Conservation (phyloP, 1,140 invertebrate species). For the Sminthurides bifidus region DNA sequence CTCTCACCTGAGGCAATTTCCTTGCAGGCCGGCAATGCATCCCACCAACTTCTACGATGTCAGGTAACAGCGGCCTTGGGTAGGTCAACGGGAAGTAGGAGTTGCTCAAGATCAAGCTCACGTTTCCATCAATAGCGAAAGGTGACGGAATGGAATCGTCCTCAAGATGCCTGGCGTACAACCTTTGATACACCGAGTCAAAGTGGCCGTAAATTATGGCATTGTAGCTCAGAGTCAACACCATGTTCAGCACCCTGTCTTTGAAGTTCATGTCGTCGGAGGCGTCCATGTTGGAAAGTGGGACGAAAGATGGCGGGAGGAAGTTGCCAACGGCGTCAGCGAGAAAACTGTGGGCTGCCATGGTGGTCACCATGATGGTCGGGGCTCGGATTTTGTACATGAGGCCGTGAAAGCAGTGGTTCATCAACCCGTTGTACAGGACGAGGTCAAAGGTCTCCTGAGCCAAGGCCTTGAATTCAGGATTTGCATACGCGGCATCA, state of each 20-base stretch:
- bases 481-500: constrained; percentile 1
- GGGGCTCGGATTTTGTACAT: constrained; percentile 6
- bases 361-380: constrained; percentile 1
- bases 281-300: constrained; percentile 40
- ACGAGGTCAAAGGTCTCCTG: constrained; percentile 32
- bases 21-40: background rate
- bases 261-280: constrained; percentile 35
- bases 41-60: constrained; percentile 46
- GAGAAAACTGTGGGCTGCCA: background rate
- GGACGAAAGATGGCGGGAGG: constrained; percentile 46
- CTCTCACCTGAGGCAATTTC: no score
- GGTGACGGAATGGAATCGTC: constrained; percentile 36
- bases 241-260: constrained; percentile 36
- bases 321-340: constrained; percentile 46
- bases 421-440: constrained; percentile 33
- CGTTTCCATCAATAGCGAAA: constrained; percentile 37
- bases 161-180: background rate
- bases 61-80: constrained; percentile 39
- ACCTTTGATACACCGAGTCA: background rate
- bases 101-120: constrained; percentile 45
- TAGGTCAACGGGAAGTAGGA: constrained; percentile 43
- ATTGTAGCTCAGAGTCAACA: constrained; percentile 12
- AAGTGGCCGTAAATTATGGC: background rate
- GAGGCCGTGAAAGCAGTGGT: constrained; percentile 26
- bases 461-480: background rate